phyloP scores from a whole-genome alignment of 1,140 invertebrate genomes.

The Drosophila bocqueti region DNA sequence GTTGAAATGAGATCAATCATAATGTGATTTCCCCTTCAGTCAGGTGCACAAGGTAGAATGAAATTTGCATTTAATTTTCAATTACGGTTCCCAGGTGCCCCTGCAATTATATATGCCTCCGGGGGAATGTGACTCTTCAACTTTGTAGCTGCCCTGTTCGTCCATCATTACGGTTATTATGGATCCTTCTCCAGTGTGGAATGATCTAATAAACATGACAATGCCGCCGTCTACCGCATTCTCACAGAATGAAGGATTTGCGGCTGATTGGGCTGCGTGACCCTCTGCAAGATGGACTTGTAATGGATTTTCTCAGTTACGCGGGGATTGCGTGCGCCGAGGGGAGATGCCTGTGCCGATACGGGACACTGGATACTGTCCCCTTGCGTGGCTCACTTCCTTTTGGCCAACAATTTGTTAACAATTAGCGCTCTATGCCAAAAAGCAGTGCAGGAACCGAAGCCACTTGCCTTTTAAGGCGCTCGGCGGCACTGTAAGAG shows the following conservation, averaged over 20 bases:
- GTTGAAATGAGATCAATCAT: slow-evolving; percentile 31
- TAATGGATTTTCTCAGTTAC: slow-evolving; percentile 74
- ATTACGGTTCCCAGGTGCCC: slow-evolving; percentile 19
- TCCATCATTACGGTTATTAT: slow-evolving; percentile 21
- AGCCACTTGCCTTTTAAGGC: slow-evolving; percentile 70
- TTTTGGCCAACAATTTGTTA: slow-evolving; percentile 75
- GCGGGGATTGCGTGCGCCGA: slow-evolving; percentile 65
- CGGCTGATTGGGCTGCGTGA: slow-evolving; percentile 41
- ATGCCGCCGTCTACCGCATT: slow-evolving; percentile 38
- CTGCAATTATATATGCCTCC: not conserved
- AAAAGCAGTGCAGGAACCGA: slow-evolving; percentile 25
- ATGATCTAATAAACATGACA: slow-evolving; percentile 39
- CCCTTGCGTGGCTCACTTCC: slow-evolving; percentile 52
- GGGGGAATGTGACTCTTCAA: not conserved
- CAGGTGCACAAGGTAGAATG: not conserved
- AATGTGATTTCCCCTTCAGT: not conserved
- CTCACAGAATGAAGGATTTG: not conserved
- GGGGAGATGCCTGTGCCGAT: slow-evolving; percentile 9
- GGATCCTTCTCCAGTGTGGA: not conserved
- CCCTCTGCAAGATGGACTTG: slow-evolving; percentile 24
- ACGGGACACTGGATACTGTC: not conserved
- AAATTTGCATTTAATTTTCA: slow-evolving; percentile 41
- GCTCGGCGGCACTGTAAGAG: slow-evolving; percentile 50
- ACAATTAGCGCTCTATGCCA: slow-evolving; percentile 78
- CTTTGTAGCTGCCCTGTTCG: slow-evolving; percentile 1